Evolutionary conservation across 2,888 invertebrate genomes (phyloP).

Genomic region (Epirrhoe alternata): DNA sequence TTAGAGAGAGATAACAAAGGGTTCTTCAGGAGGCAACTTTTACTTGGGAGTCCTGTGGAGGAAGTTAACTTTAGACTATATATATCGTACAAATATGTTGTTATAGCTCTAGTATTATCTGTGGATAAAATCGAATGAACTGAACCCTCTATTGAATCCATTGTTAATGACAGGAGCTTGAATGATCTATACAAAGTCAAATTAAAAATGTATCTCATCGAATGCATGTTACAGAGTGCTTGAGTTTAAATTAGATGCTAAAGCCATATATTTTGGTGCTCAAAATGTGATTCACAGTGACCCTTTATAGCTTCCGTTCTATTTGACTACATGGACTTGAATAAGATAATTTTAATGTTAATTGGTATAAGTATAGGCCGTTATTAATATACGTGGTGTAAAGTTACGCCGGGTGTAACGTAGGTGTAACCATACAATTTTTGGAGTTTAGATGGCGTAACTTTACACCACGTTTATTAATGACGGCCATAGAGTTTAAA

Average conservation of each 20-base stretch:
- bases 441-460: no score
- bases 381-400: no score
- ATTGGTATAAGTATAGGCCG: conserved; percentile 12
- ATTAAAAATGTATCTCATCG: conserved; percentile 53
- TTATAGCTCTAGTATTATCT: background rate
- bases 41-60: no score
- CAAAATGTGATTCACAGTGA: conserved; percentile 71
- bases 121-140: background rate
- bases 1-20: background rate
- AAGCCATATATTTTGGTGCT: conserved; percentile 69
- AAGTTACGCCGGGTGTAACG: no score
- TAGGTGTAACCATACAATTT: no score
- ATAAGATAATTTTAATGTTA: conserved; percentile 18
- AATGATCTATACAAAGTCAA: conserved; percentile 30
- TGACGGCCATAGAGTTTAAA: conserved; percentile 27
- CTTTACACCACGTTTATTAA: no score
- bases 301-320: conserved; percentile 52
- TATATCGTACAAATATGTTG: background rate
- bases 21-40: background rate
- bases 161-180: background rate
- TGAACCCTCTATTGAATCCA: background rate
- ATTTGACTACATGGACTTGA: conserved; percentile 19
- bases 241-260: conserved; percentile 45
- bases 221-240: conserved; percentile 55
- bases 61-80: no score